Evolutionary conservation across 1,140 invertebrate genomes (phyloP).

Genomic region (Galleria mellonella): DNA sequence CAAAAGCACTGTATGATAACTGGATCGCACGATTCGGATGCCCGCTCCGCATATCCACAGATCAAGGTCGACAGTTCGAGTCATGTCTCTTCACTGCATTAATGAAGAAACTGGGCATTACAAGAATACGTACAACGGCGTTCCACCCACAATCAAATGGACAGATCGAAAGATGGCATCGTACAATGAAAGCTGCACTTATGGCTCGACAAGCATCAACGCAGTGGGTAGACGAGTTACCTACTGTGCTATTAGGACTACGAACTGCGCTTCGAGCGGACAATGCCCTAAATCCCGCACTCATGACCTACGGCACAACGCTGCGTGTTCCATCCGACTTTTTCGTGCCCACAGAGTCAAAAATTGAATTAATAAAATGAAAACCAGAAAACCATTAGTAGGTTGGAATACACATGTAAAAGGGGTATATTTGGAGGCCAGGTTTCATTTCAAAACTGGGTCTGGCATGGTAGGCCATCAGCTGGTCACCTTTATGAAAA

Average conservation of each 20-base stretch:
- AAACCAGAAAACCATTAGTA: too few species aligned
- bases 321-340: constrained; percentile 23
- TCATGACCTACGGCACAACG: constrained; percentile 16
- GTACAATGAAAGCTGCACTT: constrained; percentile 50
- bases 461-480: too few species aligned
- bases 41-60: constrained; percentile 29
- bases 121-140: constrained; percentile 37
- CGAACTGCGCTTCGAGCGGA: constrained; percentile 12
- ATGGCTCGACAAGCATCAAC: constrained; percentile 9
- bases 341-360: constrained; percentile 1
- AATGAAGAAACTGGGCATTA: constrained; percentile 19
- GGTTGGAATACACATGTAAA: too few species aligned
- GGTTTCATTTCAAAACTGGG: too few species aligned
- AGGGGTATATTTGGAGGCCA: too few species aligned
- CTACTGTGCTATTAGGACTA: constrained; percentile 40
- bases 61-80: constrained; percentile 22
- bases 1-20: constrained; percentile 13
- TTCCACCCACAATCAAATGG: constrained; percentile 27
- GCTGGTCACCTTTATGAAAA: too few species aligned
- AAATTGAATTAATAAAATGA: too few species aligned
- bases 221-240: constrained; percentile 34
- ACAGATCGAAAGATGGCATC: constrained; percentile 47
- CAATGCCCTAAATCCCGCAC: constrained; percentile 25
- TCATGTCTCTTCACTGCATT: constrained; percentile 26
- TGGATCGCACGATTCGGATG: constrained; percentile 42